A percentile compares a stretch with the other conserved stretches of the same genome.
Conservation (phyloP, 2,113 vertebrate species). For the Myanophis thanlyinensis region DNA sequence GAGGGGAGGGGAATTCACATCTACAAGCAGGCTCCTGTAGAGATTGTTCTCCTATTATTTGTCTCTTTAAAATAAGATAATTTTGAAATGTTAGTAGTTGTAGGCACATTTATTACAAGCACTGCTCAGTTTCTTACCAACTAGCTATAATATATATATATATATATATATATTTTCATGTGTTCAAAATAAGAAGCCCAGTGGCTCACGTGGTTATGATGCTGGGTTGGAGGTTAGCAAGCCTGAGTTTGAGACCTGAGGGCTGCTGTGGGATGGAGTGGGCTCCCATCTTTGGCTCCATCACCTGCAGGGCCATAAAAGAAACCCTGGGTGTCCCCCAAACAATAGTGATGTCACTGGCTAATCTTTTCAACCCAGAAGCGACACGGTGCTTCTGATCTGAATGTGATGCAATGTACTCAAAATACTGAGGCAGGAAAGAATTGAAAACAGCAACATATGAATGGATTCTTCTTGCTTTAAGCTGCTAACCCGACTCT, state of each 20-base stretch:
- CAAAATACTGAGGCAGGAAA: not conserved
- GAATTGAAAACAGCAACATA: not conserved
- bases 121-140: not conserved
- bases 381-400: not conserved
- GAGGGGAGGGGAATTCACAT: not conserved
- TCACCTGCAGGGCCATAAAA: not conserved
- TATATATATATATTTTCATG: too few species aligned
- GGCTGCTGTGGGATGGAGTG: not conserved
- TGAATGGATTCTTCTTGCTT: not conserved
- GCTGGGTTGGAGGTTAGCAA: not conserved
- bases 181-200: not conserved
- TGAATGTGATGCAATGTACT: not conserved
- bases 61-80: not conserved
- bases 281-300: not conserved
- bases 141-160: not conserved
- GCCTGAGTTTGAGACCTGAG: fast-evolving
- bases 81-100: slow-evolving; percentile 11
- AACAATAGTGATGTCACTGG: not conserved
- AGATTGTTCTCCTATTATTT: not conserved
- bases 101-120: not conserved
- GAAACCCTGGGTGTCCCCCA: not conserved
- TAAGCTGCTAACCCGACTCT: not conserved
- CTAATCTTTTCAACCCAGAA: not conserved
- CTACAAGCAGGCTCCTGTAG: not conserved
- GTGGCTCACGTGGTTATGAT: not conserved